Conservation (phyloP, 2,888 invertebrate genomes). For the Theretra japonica region DNA sequence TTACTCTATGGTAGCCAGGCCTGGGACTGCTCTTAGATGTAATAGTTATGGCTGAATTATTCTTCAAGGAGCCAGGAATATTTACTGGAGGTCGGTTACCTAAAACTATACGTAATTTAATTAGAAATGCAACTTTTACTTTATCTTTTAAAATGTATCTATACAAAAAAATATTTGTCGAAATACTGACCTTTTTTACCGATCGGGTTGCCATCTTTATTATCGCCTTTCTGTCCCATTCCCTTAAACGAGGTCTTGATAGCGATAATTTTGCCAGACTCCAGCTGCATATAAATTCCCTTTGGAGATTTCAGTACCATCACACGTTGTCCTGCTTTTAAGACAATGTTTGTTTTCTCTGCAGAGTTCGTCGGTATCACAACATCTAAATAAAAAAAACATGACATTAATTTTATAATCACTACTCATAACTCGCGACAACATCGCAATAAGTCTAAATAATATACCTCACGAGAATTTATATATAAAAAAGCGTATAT, state of each 20-base stretch:
- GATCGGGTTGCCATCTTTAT: conserved; percentile 65
- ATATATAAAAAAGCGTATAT: no score
- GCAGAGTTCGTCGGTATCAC: conserved; percentile 96
- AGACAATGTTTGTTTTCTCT: conserved; percentile 94
- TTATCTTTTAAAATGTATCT: conserved; percentile 17
- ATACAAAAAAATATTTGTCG: neutral
- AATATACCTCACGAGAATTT: no score
- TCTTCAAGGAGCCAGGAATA: conserved; percentile 83
- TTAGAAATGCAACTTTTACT: neutral
- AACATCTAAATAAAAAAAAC: conserved; percentile 85
- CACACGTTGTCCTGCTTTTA: conserved; percentile 97
- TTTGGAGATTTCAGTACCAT: conserved; percentile 97
- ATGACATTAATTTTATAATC: neutral
- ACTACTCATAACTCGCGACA: no score
- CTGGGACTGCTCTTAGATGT: conserved; percentile 79
- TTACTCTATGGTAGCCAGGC: conserved; percentile 68
- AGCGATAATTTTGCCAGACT: conserved; percentile 97
- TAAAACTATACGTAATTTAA: conserved; percentile 62
- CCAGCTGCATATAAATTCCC: conserved; percentile 97
- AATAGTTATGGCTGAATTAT: conserved; percentile 86
- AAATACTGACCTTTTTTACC: conserved; percentile 73
- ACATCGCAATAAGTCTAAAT: no score
- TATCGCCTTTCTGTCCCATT: conserved; percentile 81
- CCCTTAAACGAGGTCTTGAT: conserved; percentile 91
- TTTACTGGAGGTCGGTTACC: conserved; percentile 68